A percentile compares a stretch with the other conserved stretches of the same genome.
Conservation (phyloP, 23 tunicate genomes). For the Phallusia fumigata region DNA sequence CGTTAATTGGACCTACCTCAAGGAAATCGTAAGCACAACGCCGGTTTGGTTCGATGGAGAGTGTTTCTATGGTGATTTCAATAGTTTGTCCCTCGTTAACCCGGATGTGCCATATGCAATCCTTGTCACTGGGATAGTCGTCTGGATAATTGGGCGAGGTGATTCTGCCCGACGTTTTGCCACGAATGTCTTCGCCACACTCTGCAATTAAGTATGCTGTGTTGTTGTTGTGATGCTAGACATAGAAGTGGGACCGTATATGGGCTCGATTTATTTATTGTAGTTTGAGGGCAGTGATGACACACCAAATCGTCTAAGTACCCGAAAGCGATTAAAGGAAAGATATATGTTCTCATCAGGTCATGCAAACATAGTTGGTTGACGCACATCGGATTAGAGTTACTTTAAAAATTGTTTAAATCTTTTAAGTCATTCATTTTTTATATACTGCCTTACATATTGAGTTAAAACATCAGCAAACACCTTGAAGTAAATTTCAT, state of each 20-base stretch:
- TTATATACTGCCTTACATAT: no score
- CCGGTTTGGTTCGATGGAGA: constrained; percentile 31
- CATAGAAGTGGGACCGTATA: neutral
- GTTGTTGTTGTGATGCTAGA: neutral
- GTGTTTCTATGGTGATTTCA: constrained; percentile 17
- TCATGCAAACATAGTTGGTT: no score
- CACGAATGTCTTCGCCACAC: constrained; percentile 26
- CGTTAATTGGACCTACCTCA: constrained; percentile 20
- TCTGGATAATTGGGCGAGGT: constrained; percentile 37
- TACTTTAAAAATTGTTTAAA: no score
- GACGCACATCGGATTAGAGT: no score
- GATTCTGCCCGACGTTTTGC: constrained; percentile 24
- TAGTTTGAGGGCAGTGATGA: no score
- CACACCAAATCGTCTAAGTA: no score
- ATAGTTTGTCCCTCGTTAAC: constrained; percentile 28
- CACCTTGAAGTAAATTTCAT: no score
- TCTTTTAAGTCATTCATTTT: no score
- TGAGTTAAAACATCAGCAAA: no score
- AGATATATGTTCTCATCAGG: no score
- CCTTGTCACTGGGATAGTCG: constrained; percentile 29
- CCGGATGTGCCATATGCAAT: constrained; percentile 31
- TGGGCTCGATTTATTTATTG: no score
- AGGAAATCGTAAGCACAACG: constrained; percentile 33
- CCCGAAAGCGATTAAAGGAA: no score
- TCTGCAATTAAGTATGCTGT: neutral